Conservation (phyloP, 2,888 invertebrate genomes). For the Aphrophora alni region DNA sequence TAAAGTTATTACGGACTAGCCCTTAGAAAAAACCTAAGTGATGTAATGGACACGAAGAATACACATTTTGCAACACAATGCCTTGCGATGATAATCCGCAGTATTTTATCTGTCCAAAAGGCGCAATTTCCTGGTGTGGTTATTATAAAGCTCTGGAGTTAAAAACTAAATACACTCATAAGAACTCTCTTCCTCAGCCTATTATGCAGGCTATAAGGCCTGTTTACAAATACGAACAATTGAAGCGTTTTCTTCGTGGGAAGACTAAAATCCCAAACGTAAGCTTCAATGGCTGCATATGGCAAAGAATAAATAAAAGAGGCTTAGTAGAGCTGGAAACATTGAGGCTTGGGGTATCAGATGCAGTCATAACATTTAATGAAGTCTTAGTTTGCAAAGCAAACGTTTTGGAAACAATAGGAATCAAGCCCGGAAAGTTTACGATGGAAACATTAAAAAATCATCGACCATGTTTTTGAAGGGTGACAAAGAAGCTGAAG, state of each 20-base stretch:
- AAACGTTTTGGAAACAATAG: no score
- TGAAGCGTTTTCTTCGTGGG: slow-evolving; percentile 32
- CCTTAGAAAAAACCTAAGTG: background rate
- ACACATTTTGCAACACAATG: background rate
- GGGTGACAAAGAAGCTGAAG: no score
- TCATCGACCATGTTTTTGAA: no score
- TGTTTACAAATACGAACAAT: background rate
- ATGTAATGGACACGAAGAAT: background rate
- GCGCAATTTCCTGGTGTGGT: slow-evolving; percentile 11
- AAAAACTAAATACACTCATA: background rate
- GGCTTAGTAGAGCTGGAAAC: no score
- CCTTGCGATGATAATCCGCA: slow-evolving; percentile 6
- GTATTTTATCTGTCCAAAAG: background rate
- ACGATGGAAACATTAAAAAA: no score
- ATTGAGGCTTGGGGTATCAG: no score
- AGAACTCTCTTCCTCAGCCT: background rate
- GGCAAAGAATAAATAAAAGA: slow-evolving; percentile 6
- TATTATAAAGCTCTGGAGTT: background rate
- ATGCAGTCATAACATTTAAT: no score
- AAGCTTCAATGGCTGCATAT: slow-evolving; percentile 22
- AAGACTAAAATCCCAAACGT: slow-evolving; percentile 20
- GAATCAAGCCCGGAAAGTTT: no score
- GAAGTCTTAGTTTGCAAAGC: no score
- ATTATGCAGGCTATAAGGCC: slow-evolving; percentile 3
- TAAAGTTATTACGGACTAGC: slow-evolving; percentile 10